phyloP scores from a whole-genome alignment of 2,888 invertebrate species.

The Nemapogon koenigi region DNA sequence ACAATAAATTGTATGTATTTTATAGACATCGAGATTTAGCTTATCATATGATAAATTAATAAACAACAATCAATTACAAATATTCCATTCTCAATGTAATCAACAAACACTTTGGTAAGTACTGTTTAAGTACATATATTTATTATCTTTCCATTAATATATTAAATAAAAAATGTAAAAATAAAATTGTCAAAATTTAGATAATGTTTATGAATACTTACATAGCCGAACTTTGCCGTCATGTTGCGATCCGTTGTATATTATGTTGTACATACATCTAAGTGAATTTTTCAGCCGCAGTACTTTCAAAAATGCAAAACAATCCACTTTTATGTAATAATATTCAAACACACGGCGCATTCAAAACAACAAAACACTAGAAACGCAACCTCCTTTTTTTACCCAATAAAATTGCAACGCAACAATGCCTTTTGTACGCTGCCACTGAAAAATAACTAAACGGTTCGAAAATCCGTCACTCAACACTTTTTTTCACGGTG shows the following conservation, averaged over 20 bases:
- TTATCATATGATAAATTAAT: too few relatives aligned
- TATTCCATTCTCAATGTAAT: too few relatives aligned
- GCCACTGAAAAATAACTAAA: constrained; percentile 40
- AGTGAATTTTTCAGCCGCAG: constrained; percentile 54
- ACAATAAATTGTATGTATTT: too few relatives aligned
- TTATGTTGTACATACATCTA: constrained; percentile 63
- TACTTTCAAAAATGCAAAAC: constrained; percentile 52
- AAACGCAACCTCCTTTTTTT: constrained; percentile 41
- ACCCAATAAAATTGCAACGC: constrained; percentile 32
- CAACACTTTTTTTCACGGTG: constrained; percentile 32
- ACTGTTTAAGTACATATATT: too few relatives aligned
- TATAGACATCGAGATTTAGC: too few relatives aligned
- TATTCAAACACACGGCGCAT: constrained; percentile 51
- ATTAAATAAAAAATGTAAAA: too few relatives aligned
- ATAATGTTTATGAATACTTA: constrained; percentile 29
- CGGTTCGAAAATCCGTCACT: constrained; percentile 2
- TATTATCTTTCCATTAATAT: too few relatives aligned
- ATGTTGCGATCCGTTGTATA: constrained; percentile 65
- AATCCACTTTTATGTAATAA: constrained; percentile 58
- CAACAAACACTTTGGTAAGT: too few relatives aligned
- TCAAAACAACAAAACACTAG: constrained; percentile 42
- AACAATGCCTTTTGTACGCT: constrained; percentile 55
- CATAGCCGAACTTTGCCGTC: constrained; percentile 68
- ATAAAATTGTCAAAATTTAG: too few relatives aligned
- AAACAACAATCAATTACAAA: too few relatives aligned